Evolutionary conservation across 2,113 vertebrate species (phyloP).

Genomic region (Mobula birostris): DNA sequence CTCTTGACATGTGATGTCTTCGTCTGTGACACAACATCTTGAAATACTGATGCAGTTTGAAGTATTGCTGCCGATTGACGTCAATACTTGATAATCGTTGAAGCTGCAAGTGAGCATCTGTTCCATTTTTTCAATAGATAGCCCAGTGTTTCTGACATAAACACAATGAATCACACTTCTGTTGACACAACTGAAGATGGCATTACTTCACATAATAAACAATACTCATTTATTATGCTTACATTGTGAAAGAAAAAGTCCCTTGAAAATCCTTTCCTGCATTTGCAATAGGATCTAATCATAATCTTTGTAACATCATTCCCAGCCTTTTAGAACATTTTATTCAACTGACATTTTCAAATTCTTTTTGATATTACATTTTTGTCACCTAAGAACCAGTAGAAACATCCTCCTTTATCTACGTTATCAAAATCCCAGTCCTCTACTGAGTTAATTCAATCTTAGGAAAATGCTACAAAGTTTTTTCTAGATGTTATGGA

Average conservation of each 20-base stretch:
- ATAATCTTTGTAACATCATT: constrained; percentile 1
- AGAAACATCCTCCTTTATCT: not conserved
- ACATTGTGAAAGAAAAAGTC: constrained; percentile 23
- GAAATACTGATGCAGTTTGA: not conserved
- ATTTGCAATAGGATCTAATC: not conserved
- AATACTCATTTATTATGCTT: constrained; percentile 1
- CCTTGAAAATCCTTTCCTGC: not conserved
- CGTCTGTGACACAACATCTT: not conserved
- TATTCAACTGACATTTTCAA: not conserved
- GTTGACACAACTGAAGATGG: not conserved
- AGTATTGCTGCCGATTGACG: constrained; percentile 18
- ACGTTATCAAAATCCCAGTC: not conserved
- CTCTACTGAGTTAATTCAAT: not conserved
- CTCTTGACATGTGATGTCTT: too few relatives aligned
- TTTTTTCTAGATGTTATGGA: not conserved
- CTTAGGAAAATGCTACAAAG: not conserved
- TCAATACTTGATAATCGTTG: not conserved
- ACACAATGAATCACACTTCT: not conserved
- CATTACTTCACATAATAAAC: constrained; percentile 17
- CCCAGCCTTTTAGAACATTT: not conserved
- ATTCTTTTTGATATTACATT: not conserved
- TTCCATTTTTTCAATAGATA: not conserved
- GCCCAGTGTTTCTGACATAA: not conserved
- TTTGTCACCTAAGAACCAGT: not conserved
- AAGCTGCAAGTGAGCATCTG: not conserved